Base-by-base conservation (phyloP, 2,888 invertebrate species). In the Drosophila setosimentum region DNA sequence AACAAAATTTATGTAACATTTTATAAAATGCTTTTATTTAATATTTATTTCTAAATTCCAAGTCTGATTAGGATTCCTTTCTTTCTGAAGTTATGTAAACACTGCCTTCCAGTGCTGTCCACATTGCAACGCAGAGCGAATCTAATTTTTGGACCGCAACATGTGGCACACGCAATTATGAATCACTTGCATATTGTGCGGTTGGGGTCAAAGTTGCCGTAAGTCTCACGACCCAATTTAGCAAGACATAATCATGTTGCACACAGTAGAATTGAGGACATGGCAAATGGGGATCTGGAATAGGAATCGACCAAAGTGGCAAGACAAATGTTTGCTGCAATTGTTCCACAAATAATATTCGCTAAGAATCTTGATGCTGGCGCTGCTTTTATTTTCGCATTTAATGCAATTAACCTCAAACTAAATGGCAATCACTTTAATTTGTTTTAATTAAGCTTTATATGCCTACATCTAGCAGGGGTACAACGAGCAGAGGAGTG, bases 321-420 rank as follows among this genome's bases (percentile, higher is more conserved):
- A 49, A 49, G 18, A 32, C 24, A 42, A 21, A 37, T 58, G 30
- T 37, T 54, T 57, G 30, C 53, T 21, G 45, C 63, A 81, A 68
- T 72, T 58, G 83, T 73, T 49, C 67, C 65, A 66, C 35, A 63
- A 65, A 65, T 65, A 27, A 37, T 59, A 58, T 57, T 29, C 42
- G 21, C 49, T 29, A 64, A 83, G 81, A 59, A 67, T 68, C 53
- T 83, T 72, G 55, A 66, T 29, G 64, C 48, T 73, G 73, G 68
- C 54, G 68, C 65, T 82, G 73, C 78, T 72, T 80, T 80, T 71
- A 57, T 73, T 77, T 91, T 91, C 91, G 87, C 91, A 90, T 92
- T 87, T 92, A 91, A 91, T 91, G 90, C 92, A 92, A 91, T 91
- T 91, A 91, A 92, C 92, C 92, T 90, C 92, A 91, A 91, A 92